phyloP scores from a whole-genome alignment of 2,797 vertebrate genomes.

The Cyclura pinguis region DNA sequence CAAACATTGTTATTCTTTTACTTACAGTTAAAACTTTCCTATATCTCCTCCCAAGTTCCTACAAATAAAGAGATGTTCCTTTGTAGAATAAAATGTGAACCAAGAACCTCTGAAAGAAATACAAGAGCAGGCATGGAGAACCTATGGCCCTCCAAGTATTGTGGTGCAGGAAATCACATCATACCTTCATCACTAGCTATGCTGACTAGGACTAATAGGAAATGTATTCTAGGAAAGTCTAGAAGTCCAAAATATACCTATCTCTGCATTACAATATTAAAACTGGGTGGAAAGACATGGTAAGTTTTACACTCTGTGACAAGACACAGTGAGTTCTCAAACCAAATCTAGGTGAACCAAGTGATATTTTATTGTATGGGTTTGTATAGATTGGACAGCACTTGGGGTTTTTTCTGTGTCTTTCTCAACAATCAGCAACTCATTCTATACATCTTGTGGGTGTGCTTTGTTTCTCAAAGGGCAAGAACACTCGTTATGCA shows the following conservation, averaged over 20 bases:
- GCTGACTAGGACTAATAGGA: neutral
- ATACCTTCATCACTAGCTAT: neutral
- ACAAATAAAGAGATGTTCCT: neutral
- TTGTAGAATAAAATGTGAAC: neutral
- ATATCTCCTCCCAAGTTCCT: neutral
- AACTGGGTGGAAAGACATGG: neutral
- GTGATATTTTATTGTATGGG: neutral
- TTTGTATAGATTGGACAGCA: too few species aligned
- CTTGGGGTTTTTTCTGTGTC: too few species aligned
- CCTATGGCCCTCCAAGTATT: neutral
- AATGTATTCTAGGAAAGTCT: too few species aligned
- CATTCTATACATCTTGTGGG: too few species aligned
- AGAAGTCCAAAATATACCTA: too few species aligned
- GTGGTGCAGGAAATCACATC: neutral
- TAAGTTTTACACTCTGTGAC: neutral
- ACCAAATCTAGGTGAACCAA: neutral
- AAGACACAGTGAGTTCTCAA: too few species aligned
- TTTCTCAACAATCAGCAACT: too few species aligned
- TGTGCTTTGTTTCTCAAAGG: too few species aligned
- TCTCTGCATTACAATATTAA: neutral
- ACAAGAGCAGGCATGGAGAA: neutral
- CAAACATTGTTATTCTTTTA: neutral
- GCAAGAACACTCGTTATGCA: too few species aligned
- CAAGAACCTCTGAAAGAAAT: neutral
- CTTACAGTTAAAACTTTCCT: neutral